Evolutionary conservation across 2,113 vertebrate genomes (phyloP).

Genomic region (Euleptes europaea): DNA sequence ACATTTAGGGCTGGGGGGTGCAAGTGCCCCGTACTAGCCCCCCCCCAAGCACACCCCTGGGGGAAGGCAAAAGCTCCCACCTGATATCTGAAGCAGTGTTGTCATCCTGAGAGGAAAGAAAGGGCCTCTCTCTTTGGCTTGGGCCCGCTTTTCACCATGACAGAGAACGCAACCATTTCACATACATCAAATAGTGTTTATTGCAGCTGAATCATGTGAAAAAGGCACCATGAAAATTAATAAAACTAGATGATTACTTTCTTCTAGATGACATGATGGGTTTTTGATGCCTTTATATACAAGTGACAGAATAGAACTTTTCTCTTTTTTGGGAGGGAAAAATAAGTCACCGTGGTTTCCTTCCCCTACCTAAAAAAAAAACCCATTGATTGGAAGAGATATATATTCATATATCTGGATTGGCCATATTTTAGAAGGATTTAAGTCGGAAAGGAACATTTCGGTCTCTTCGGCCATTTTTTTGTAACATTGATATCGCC

Average conservation of each 20-base stretch:
- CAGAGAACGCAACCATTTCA: constrained; percentile 64
- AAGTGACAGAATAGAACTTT: constrained; percentile 71
- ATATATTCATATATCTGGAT: constrained; percentile 37
- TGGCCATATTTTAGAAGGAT: constrained; percentile 53
- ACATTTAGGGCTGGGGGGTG: too few relatives aligned
- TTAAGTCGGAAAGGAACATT: constrained; percentile 57
- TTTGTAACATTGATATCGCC: constrained; percentile 52
- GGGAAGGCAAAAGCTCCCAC: too few relatives aligned
- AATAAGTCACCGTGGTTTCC: constrained; percentile 66
- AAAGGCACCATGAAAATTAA: constrained; percentile 90
- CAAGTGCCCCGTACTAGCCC: too few relatives aligned
- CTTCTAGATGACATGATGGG: constrained; percentile 73
- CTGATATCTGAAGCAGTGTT: neutral
- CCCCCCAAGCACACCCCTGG: too few relatives aligned
- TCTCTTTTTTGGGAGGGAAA: constrained; percentile 54
- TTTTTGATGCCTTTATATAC: constrained; percentile 68
- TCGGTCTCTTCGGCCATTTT: constrained; percentile 48
- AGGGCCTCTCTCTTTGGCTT: neutral
- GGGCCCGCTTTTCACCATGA: constrained; percentile 24
- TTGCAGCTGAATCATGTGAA: constrained; percentile 83
- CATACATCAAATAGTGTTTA: constrained; percentile 82
- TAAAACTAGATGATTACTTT: constrained; percentile 74
- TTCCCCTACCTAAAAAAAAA: constrained; percentile 52
- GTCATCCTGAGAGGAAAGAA: constrained; percentile 22
- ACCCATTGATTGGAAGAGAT: constrained; percentile 63